Evolutionary conservation across 1,140 invertebrate species (phyloP), one percentile per base, ranked within the genome.

Genomic region (Drosophila ananassae): DNA sequence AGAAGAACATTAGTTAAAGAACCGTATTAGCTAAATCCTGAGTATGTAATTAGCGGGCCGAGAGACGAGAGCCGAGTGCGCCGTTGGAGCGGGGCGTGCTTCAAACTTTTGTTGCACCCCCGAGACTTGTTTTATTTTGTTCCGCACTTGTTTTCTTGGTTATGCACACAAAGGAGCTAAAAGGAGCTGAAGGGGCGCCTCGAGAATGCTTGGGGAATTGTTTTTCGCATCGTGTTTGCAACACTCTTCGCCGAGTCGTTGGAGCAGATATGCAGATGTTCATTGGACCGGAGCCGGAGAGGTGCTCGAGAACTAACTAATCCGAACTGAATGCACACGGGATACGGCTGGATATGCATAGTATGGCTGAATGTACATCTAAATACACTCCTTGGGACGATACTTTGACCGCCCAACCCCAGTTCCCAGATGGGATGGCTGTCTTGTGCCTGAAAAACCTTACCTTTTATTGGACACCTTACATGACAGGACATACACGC

Each of bases 391-490:
- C 12, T 32, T 32, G 8, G 32, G 32, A 32, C 32, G 21, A 24
- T 17, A 32, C 57, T 64, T 24, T 22, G n/a, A 59, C 4, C 41
- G 28, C 13, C 41, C 28, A n/a, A 50, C 13, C 28, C 28, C 25
- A 44, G 41, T 17, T 44, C 41, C 41, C 41, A 21, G 17, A 44
- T 44, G 41, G 46, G 10, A 6, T 21, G 13, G 28, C 46, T 51
- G 37, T 62, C 50, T 55, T 48, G 13, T 39, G 46, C 50, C 51
- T 22, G 58, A 10, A 5, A 13, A 73, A 84, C 63, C 17, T 17
- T 17, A 17, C 17, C 17, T 61, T 85, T 80, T 85, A 84, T 84
- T 84, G 73, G 81, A 84, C 77, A 77, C 60, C 55, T 77, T 62
- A 54, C 60, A 62, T 74, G 80, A 56, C 62, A 80, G 63, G 37